Conservation (phyloP, 1,140 invertebrate genomes). For the Temnothorax nylanderi region DNA sequence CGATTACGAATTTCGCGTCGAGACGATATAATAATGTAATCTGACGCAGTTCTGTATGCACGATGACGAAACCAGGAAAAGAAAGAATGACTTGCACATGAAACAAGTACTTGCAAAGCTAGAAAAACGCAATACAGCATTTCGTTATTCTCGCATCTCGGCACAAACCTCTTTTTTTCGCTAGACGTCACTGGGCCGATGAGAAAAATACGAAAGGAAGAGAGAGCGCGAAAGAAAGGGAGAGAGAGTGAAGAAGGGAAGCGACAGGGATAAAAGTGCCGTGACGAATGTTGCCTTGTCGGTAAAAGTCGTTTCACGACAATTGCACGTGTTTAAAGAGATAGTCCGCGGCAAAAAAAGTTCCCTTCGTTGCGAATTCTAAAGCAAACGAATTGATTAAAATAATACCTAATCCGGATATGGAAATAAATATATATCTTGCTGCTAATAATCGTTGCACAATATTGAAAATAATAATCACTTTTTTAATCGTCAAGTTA, state of each 20-base stretch:
- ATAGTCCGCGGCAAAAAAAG: not conserved
- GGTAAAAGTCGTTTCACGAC: conserved; percentile 25
- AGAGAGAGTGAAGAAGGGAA: too few relatives aligned
- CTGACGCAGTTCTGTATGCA: not conserved
- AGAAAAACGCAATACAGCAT: conserved; percentile 43
- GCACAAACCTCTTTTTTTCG: not conserved
- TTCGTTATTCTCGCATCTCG: conserved; percentile 35
- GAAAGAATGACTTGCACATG: not conserved
- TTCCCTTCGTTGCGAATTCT: not conserved
- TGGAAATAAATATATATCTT: not conserved
- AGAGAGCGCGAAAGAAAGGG: too few relatives aligned
- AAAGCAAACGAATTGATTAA: not conserved
- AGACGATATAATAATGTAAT: not conserved
- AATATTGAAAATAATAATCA: not conserved
- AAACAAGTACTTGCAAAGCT: conserved; percentile 29
- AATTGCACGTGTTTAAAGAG: conserved; percentile 32
- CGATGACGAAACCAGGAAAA: not conserved
- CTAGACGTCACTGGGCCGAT: not conserved
- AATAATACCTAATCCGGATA: not conserved
- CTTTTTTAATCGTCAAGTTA: not conserved
- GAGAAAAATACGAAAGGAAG: conserved; percentile 1
- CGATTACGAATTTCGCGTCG: not conserved
- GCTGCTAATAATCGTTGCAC: not conserved
- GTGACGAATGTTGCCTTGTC: conserved; percentile 9
- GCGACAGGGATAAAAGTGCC: not conserved